Conservation (phyloP, 2,113 vertebrate species). For the Psilopsiagon aymara region DNA sequence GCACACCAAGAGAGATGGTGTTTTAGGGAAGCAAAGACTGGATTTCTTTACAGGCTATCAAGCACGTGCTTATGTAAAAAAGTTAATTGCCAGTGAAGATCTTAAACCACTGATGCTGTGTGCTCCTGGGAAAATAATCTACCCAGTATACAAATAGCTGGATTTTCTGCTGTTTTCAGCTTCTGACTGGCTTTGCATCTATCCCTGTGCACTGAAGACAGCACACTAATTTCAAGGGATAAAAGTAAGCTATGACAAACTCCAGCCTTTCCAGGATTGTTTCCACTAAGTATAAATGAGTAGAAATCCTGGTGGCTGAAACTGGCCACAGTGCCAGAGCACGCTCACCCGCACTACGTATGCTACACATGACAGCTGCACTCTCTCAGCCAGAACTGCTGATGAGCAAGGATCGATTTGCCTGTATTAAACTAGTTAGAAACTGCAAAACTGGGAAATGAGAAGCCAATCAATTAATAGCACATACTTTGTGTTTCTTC, state of each 20-base stretch:
- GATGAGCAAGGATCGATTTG: background rate
- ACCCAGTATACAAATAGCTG: background rate
- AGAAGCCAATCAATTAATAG: constrained; percentile 17
- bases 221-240: background rate
- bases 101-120: background rate
- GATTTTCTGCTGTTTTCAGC: background rate
- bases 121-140: background rate
- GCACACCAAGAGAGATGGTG: rapidly evolving
- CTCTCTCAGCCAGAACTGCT: background rate
- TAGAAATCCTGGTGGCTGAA: background rate
- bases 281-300: background rate
- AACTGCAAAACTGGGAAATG: background rate
- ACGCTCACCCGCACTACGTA: background rate
- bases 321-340: rapidly evolving
- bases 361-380: background rate
- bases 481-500: background rate
- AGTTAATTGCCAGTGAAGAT: background rate
- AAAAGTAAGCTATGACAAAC: background rate
- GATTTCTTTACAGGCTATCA: background rate
- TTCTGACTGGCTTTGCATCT: background rate
- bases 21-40: background rate
- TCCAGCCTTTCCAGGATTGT: background rate
- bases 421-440: background rate
- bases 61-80: background rate
- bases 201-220: background rate